Evolutionary conservation across 2,888 invertebrate species (phyloP), one percentile per base, ranked within the genome.

Genomic region (Conistra vaccinii): DNA sequence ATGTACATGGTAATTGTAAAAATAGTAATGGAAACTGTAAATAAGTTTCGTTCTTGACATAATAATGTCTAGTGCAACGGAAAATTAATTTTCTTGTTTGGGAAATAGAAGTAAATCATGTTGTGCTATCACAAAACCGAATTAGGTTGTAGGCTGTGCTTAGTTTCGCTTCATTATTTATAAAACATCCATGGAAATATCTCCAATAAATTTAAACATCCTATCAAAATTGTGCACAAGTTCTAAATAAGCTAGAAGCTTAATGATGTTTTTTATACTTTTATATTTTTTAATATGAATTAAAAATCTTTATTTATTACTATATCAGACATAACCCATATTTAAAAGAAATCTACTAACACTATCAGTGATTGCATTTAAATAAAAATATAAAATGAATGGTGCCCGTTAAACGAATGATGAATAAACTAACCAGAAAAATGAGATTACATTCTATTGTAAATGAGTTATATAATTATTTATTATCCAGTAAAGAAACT

Each of bases 281-380:
- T 88, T 88, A 83, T 89, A 89, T 86, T 83, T 85, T 84, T 85
- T 81, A 73, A 69, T 81, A 73, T 80, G 66, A 55, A 65, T 39
- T 65, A 76, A 70, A 67, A 57, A 61, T 12, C n/a, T 73, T 79
- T 80, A 68, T 73, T 74, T 76, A 70, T 70, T 62, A 78, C 53
- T 42, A n/a, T 45, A 67, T 12, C 66, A 62, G 45, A 74, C 51
- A 35, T 78, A 76, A 85, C 75, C 53, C 53, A 26, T 74, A 55
- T 62, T 78, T 78, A 55, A 79, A 76, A 51, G 32, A 72, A 73
- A 74, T 73, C 48, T 82, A 85, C 81, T 82, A 87, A 87, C 78
- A 79, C 23, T 76, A 81, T 85, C 83, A 87, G 77, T 83, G 80
- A 84, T 76, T 87, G 87, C 87, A 88, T 88, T 88, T 87, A 87